Conservation (phyloP, 2,113 vertebrate species). For the Phyllostomus discolor region DNA sequence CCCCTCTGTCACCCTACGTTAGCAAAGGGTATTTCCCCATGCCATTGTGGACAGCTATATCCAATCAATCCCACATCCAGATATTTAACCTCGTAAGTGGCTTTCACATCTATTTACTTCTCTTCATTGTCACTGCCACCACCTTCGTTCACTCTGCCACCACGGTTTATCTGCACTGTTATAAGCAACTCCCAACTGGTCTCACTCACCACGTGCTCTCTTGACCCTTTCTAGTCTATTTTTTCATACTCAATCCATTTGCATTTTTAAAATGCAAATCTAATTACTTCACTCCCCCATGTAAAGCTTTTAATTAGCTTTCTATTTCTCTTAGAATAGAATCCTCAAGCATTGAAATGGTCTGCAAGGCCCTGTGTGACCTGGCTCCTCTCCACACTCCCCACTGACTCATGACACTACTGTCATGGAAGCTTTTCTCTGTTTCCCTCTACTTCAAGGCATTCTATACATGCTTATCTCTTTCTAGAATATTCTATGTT, state of each 20-base stretch:
- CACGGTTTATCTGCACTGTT: not conserved
- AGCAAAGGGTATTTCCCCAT: not conserved
- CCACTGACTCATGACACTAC: not conserved
- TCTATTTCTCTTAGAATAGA: not conserved
- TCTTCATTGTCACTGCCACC: not conserved
- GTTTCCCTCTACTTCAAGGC: not conserved
- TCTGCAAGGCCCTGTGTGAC: not conserved
- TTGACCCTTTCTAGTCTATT: not conserved
- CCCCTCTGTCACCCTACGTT: not conserved
- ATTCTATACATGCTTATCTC: not conserved
- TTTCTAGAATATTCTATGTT: not conserved
- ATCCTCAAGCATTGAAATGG: not conserved
- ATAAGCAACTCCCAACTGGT: not conserved
- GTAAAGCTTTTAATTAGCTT: constrained; percentile 3
- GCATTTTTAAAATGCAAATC: constrained; percentile 8
- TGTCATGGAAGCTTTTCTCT: not conserved
- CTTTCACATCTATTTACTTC: not conserved
- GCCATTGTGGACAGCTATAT: not conserved
- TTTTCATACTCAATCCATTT: not conserved
- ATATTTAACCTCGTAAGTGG: not conserved
- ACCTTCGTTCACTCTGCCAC: not conserved
- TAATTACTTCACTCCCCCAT: not conserved
- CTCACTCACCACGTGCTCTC: not conserved
- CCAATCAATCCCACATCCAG: not conserved
- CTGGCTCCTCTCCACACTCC: not conserved